A percentile compares a stretch with the other conserved stretches of the same genome.
phyloP scores from a whole-genome alignment of 2,113 vertebrate genomes.

The Silurus asotus region DNA sequence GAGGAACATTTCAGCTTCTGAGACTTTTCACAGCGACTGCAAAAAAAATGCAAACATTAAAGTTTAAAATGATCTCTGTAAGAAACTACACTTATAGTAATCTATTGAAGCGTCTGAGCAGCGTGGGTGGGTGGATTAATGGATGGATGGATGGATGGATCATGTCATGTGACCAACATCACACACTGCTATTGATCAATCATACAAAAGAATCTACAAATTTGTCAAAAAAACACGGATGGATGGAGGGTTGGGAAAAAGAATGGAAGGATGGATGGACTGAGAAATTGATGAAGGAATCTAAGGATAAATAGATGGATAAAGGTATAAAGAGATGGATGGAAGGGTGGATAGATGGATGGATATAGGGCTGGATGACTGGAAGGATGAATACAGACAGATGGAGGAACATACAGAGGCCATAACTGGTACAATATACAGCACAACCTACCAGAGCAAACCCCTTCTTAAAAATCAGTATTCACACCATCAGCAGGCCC shows the following conservation, averaged over 20 bases:
- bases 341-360: not conserved
- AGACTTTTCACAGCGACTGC: no score
- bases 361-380: not conserved
- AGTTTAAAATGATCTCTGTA: no score
- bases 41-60: no score
- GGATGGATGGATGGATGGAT: not conserved
- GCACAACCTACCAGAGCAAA: not conserved
- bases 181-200: no score
- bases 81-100: no score
- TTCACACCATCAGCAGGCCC: not conserved
- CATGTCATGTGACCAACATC: no score
- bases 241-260: not conserved
- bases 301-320: no score
- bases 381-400: not conserved
- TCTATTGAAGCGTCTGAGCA: no score
- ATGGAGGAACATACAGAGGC: not conserved
- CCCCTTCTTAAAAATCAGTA: not conserved
- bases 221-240: no score
- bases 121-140: no score
- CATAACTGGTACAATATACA: not conserved
- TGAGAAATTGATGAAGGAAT: not conserved
- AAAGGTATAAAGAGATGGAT: not conserved
- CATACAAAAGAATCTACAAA: no score
- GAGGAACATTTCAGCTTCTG: not conserved
- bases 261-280: not conserved